These are phyloP conservation scores for Eilema sororculum DNA, from an alignment of 2,888 invertebrate species.

Conservation along the genomic window DNA sequence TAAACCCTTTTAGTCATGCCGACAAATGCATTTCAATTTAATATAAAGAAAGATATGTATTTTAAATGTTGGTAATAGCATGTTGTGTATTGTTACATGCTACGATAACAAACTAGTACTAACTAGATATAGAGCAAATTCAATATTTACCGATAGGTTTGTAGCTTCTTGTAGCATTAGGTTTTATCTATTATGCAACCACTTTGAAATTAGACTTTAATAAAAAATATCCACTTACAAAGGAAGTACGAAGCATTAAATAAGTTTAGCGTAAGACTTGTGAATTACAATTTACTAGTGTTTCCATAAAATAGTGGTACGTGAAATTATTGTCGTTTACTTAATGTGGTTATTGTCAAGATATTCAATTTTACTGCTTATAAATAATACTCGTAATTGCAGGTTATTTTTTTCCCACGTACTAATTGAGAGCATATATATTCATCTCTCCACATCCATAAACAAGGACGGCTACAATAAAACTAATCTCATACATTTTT, in stretches of 20 bases:
- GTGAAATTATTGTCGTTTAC: background rate
- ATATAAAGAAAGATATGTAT: background rate
- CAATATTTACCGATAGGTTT: background rate
- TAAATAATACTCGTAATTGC: background rate
- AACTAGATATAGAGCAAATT: background rate
- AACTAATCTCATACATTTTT: conserved; percentile 60
- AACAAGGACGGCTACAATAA: conserved; percentile 48
- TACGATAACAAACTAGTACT: background rate
- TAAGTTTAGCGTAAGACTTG: too few relatives aligned
- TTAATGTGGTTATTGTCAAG: too few relatives aligned
- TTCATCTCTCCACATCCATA: conserved; percentile 21
- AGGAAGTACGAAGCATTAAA: too few relatives aligned
- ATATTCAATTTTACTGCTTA: background rate
- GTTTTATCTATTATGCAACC: too few relatives aligned
- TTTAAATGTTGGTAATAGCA: background rate
- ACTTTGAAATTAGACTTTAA: too few relatives aligned
- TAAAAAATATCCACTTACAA: too few relatives aligned
- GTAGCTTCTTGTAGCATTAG: background rate
- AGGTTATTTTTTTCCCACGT: conserved; percentile 1
- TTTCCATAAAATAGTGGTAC: too few relatives aligned
- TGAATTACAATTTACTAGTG: too few relatives aligned
- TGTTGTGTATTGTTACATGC: background rate
- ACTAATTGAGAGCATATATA: background rate
- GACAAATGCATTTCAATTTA: conserved; percentile 59
- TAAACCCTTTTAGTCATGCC: conserved; percentile 68